Evolutionary conservation across 2,797 vertebrate genomes (phyloP), one percentile per base, ranked within the genome.

Genomic region (Lacerta viridis): DNA sequence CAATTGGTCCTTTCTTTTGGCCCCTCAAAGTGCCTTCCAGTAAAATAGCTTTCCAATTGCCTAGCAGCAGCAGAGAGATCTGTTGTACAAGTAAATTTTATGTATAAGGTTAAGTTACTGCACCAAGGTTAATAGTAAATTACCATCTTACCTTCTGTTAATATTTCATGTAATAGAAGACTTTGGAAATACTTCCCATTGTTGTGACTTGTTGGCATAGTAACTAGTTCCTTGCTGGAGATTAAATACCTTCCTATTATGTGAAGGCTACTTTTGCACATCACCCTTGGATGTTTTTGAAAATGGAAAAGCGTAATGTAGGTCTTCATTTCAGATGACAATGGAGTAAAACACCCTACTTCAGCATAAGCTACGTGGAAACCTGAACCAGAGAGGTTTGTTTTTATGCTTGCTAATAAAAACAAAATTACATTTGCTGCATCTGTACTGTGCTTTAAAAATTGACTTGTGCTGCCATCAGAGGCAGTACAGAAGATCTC

Each of bases 391-490:
- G 89, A 94, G 91, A 90, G 2, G 10, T 64, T 61, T 83, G 90
- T 36, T 90, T 92, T 91, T 91, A 89, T 72, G 84, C 50, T 91
- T 83, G 88, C 0, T 6, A 89, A 93, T 92, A 71, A 91, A 92
- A 93, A 91, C 88, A 82, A 87, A 91, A 92, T 92, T 91, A 80
- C 88, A 79, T 90, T 93, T 90, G 84, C 66, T 91, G 43, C 61
- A 89, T 84, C 77, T 77, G 91, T 85, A 94, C 91, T 91, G 88
- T 87, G 81, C 79, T 89, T 91, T 90, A 64, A 88, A 94, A 93
- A 89, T 69, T 78, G 88, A 92, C 91, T 91, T 83, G 39, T 39
- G 88, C 93, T 93, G 90, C 80, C 84, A 80, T 72, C 93, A 84
- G 83, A 93, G 90, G 90, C 27, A 89, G 79, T 81, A 85, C 61